phyloP scores from a whole-genome alignment of 2,113 vertebrate species.

The Ictalurus furcatus region DNA sequence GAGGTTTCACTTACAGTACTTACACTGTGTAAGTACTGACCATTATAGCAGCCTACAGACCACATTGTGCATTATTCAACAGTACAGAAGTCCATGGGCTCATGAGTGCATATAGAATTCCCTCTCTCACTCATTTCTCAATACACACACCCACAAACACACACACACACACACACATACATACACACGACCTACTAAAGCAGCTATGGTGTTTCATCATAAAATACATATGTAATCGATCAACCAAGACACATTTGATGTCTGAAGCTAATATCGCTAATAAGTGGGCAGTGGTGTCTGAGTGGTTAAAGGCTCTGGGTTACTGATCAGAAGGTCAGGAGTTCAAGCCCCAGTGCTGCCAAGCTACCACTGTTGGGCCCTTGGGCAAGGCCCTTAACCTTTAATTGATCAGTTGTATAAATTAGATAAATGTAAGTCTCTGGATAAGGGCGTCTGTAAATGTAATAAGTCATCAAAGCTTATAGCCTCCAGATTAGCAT shows the following conservation, averaged over 20 bases:
- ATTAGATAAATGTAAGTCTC: too few relatives aligned
- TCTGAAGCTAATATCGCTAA: background rate
- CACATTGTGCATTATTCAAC: conserved; percentile 44
- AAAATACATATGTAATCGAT: background rate
- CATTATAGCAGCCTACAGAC: conserved; percentile 33
- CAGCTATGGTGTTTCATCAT: background rate
- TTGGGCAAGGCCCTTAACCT: too few relatives aligned
- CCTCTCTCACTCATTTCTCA: background rate
- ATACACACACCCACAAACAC: background rate
- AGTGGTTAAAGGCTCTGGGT: too few relatives aligned
- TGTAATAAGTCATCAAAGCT: background rate
- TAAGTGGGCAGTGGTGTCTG: too few relatives aligned
- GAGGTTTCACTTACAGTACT: background rate
- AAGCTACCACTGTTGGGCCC: too few relatives aligned
- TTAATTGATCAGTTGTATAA: too few relatives aligned
- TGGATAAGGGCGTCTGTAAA: too few relatives aligned
- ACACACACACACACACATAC: background rate
- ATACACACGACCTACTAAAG: background rate
- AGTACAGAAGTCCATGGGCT: conserved; percentile 39
- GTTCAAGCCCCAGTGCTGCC: too few relatives aligned
- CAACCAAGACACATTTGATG: background rate
- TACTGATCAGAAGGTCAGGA: too few relatives aligned
- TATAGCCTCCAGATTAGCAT: background rate
- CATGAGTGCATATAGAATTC: conserved; percentile 27
- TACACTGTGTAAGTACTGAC: conserved; percentile 18